Percentiles rank a stretch among this genome's conserved stretches.
phyloP scores from a whole-genome alignment of 2,888 invertebrate species.

The Melolontha melolontha region DNA sequence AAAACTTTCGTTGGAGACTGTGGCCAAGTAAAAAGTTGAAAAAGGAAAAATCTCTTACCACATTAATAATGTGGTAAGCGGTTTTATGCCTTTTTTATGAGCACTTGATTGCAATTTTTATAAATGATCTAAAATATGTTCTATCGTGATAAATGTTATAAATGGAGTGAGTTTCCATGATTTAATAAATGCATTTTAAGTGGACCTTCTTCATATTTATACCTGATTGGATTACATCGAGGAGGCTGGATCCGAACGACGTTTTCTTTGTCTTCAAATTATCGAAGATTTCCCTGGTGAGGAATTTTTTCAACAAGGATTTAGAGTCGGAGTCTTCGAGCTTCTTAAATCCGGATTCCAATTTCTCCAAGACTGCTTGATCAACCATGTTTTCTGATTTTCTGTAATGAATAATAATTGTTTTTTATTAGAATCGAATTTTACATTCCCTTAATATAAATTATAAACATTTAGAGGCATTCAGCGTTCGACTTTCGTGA shows the following conservation, averaged over 20 bases:
- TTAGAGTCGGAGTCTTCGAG: slow-evolving; percentile 90
- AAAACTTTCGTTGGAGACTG: too few species aligned
- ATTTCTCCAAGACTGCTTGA: slow-evolving; percentile 89
- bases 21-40: too few species aligned
- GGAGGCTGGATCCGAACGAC: slow-evolving; percentile 90
- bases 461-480: slow-evolving; percentile 36
- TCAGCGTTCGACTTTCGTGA: slow-evolving; percentile 35
- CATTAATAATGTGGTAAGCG: too few species aligned
- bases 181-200: too few species aligned
- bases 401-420: slow-evolving; percentile 45
- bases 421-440: neutral
- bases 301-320: slow-evolving; percentile 95
- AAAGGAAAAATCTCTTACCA: too few species aligned
- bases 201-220: slow-evolving; percentile 14
- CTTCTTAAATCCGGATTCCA: slow-evolving; percentile 92
- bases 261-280: slow-evolving; percentile 93
- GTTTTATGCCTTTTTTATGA: too few species aligned
- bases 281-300: slow-evolving; percentile 92
- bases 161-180: too few species aligned
- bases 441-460: slow-evolving; percentile 11
- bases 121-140: too few species aligned
- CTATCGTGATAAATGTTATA: too few species aligned
- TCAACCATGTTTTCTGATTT: slow-evolving; percentile 79
- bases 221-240: slow-evolving; percentile 97
- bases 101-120: too few species aligned